Percentiles rank a stretch among this genome's conserved stretches.
These are phyloP conservation scores for Hymenopus coronatus DNA, from an alignment of 2,888 invertebrate species.

Conservation along the genomic window DNA sequence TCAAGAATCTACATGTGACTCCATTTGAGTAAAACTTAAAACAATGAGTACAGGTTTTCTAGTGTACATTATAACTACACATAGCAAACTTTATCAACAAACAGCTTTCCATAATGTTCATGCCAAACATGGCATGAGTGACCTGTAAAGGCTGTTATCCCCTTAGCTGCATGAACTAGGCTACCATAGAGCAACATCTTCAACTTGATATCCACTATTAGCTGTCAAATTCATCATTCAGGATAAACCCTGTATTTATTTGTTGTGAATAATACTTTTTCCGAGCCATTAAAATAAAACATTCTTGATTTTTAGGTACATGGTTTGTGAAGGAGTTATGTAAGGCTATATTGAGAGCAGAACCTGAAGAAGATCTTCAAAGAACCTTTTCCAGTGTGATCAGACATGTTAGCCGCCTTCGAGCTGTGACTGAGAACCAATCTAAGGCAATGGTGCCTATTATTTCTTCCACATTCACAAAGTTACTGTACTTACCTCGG, in stretches of 20 bases:
- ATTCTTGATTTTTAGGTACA: constrained; percentile 20
- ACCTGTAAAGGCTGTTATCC: too few relatives aligned
- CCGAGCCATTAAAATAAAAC: not conserved
- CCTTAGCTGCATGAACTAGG: too few relatives aligned
- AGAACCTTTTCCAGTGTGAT: constrained; percentile 18
- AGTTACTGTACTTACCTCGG: constrained; percentile 7
- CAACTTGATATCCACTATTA: too few relatives aligned
- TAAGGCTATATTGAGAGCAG: constrained; percentile 5
- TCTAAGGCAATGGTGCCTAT: constrained; percentile 23
- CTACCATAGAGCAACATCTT: too few relatives aligned
- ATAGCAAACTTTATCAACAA: too few relatives aligned
- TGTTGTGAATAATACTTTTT: not conserved
- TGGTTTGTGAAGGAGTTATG: constrained; percentile 30
- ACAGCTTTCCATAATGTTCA: too few relatives aligned
- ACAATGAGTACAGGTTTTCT: too few relatives aligned
- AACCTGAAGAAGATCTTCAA: not conserved
- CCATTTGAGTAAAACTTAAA: too few relatives aligned
- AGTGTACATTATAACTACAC: too few relatives aligned
- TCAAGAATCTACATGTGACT: too few relatives aligned
- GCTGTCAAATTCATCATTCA: too few relatives aligned
- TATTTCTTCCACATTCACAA: constrained; percentile 2
- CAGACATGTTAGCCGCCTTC: not conserved
- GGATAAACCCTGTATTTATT: not conserved
- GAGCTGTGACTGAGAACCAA: not conserved
- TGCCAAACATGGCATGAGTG: too few relatives aligned